phyloP scores from a whole-genome alignment of 2,113 vertebrate genomes.

The Sylvilagus bachmani region DNA sequence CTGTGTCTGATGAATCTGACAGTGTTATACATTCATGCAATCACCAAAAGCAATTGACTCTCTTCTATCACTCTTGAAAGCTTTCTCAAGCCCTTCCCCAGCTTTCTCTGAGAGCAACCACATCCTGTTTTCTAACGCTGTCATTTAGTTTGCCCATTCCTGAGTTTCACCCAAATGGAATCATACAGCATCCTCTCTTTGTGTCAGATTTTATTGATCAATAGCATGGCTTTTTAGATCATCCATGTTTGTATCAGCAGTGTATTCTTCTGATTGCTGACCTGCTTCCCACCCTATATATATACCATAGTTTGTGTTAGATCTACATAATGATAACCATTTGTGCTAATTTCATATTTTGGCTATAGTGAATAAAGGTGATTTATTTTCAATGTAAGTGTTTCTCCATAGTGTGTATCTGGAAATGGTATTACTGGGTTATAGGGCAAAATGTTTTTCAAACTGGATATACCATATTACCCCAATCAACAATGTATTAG shows the following conservation, averaged over 20 bases:
- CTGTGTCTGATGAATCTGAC: neutral
- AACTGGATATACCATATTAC: neutral
- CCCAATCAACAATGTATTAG: neutral
- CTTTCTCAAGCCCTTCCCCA: neutral
- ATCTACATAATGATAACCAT: neutral
- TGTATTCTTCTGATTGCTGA: neutral
- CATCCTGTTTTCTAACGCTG: neutral
- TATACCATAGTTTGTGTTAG: neutral
- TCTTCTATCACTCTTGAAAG: neutral
- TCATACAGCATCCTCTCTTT: neutral
- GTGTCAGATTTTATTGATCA: neutral
- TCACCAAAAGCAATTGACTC: neutral
- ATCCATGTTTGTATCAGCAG: neutral
- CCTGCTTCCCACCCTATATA: neutral
- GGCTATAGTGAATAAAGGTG: neutral
- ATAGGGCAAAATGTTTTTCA: constrained; percentile 6
- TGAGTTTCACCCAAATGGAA: neutral
- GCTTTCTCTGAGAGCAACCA: neutral
- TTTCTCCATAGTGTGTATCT: neutral
- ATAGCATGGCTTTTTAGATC: neutral
- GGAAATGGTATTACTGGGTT: neutral
- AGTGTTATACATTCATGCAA: neutral
- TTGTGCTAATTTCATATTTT: neutral
- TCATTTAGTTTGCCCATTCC: neutral
- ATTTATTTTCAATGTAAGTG: neutral